Evolutionary conservation across 2,797 vertebrate genomes (phyloP).

Genomic region (Peromyscus melanophrys): DNA sequence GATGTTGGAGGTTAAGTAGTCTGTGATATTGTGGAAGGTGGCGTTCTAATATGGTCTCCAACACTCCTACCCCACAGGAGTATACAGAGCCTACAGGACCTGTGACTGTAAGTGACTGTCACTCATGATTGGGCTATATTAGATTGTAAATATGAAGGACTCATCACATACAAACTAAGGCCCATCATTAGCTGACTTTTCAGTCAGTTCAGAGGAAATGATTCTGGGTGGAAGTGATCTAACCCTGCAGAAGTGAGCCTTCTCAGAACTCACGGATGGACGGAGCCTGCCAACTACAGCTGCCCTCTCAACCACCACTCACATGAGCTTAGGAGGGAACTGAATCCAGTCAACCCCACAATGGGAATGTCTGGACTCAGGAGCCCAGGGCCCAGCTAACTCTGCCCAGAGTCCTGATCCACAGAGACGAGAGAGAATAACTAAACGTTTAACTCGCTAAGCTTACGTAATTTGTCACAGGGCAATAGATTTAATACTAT

Average conservation of each 20-base stretch:
- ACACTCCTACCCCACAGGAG: background rate
- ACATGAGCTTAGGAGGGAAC: background rate
- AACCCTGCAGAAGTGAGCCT: background rate
- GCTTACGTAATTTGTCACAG: background rate
- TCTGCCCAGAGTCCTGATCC: background rate
- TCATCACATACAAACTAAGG: constrained; percentile 42
- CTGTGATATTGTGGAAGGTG: background rate
- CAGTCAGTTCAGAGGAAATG: background rate
- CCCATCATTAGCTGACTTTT: background rate
- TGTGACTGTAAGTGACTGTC: background rate
- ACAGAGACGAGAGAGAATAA: background rate
- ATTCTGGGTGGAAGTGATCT: background rate
- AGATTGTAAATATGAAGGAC: background rate
- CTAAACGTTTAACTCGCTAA: background rate
- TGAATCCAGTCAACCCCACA: background rate
- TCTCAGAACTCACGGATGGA: background rate
- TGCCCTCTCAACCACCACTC: background rate
- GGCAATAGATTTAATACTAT: background rate
- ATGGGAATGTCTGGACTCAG: background rate
- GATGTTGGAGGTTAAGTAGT: background rate
- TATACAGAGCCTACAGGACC: background rate
- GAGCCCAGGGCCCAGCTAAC: background rate
- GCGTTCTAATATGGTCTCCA: background rate
- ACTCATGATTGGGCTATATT: background rate
- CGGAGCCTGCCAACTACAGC: background rate